A percentile compares a stretch with the other conserved stretches of the same genome.
phyloP scores from a whole-genome alignment of 37 sponge, comb jelly and placozoan species.

The Aphrocallistes beatrix region DNA sequence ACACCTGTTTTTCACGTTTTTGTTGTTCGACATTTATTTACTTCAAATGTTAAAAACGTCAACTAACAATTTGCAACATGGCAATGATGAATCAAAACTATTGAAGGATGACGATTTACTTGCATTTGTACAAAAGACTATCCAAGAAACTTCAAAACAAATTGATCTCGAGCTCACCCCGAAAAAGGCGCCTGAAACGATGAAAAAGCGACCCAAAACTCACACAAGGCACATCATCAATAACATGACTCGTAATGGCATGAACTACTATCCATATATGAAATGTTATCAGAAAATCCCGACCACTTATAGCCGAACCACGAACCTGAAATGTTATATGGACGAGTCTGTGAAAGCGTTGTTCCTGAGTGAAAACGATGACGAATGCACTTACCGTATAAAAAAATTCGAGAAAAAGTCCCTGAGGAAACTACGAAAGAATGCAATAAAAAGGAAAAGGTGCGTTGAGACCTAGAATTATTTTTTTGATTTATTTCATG shows the following conservation, averaged over 20 bases:
- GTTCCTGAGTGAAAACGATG: background rate
- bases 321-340: background rate
- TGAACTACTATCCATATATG: background rate
- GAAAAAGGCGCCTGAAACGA: background rate
- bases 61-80: background rate
- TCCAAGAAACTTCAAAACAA: background rate
- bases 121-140: background rate
- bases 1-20: background rate
- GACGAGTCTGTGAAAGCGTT: background rate
- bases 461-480: no score
- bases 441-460: no score
- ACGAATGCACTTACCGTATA: background rate
- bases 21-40: background rate
- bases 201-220: background rate
- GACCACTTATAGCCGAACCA: background rate
- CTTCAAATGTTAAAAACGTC: background rate
- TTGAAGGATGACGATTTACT: background rate
- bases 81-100: background rate
- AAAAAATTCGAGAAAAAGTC: background rate
- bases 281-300: background rate
- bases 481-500: no score
- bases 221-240: background rate
- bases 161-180: background rate
- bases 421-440: no score
- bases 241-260: slow-evolving; percentile 10